phyloP scores from a whole-genome alignment of 2,888 invertebrate genomes.

The Hipparchia semele region DNA sequence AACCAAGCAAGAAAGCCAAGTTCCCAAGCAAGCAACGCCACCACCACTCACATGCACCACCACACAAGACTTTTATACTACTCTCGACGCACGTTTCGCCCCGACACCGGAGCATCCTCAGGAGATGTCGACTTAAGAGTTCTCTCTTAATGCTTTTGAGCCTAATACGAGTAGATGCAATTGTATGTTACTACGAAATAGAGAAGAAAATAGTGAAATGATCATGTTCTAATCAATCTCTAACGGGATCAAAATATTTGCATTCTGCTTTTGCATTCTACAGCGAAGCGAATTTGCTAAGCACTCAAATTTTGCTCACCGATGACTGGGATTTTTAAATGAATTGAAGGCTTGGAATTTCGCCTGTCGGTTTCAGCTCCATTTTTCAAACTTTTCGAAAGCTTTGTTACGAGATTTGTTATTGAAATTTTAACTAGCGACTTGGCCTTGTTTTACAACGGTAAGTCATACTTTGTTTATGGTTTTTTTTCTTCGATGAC shows the following conservation, averaged over 20 bases:
- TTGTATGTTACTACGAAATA: background rate
- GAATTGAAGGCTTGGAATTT: conserved; percentile 14
- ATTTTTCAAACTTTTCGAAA: conserved; percentile 1
- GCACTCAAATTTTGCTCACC: conserved; percentile 4
- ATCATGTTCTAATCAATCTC: background rate
- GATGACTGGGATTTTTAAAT: conserved; percentile 5
- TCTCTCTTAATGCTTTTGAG: too few relatives aligned
- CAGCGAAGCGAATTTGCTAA: background rate
- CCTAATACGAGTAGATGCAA: background rate
- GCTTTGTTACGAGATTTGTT: background rate
- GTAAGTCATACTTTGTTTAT: too few relatives aligned
- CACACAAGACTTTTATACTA: too few relatives aligned
- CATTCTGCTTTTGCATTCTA: background rate
- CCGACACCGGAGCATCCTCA: too few relatives aligned
- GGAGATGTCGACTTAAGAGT: too few relatives aligned
- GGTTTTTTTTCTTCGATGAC: too few relatives aligned
- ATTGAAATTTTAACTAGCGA: conserved; percentile 6
- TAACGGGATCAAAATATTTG: background rate
- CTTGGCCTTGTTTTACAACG: background rate
- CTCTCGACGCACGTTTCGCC: too few relatives aligned
- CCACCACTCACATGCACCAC: too few relatives aligned
- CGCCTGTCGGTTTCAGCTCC: background rate
- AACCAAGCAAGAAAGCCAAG: too few relatives aligned
- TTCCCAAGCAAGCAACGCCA: too few relatives aligned
- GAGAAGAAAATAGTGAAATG: background rate